phyloP scores from a whole-genome alignment of 2,888 invertebrate species.

The Trachelus stipa region DNA sequence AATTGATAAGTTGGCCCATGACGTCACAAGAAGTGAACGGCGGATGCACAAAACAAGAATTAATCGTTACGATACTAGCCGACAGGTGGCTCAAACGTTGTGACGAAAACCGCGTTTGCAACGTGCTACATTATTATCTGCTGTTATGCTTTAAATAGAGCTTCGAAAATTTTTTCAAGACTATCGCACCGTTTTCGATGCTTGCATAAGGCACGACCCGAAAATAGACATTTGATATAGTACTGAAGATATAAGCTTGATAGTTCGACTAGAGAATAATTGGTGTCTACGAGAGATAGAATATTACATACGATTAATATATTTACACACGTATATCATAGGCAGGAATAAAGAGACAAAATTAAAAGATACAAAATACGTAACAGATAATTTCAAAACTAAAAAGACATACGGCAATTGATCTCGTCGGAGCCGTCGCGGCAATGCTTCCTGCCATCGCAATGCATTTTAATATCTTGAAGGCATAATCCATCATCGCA shows the following conservation, averaged over 20 bases:
- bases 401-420: conserved; percentile 67
- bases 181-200: not conserved
- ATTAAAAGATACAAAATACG: conserved; percentile 28
- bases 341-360: conserved; percentile 16
- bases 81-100: not conserved
- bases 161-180: not conserved
- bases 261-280: not conserved
- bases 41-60: not conserved
- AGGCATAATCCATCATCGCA: conserved; percentile 72
- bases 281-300: not conserved
- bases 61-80: not conserved
- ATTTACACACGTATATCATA: not conserved
- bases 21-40: not conserved
- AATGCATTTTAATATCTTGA: conserved; percentile 68
- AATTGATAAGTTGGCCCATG: not conserved
- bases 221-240: not conserved
- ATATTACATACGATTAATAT: not conserved
- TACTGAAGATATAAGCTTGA: not conserved
- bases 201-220: not conserved
- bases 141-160: not conserved
- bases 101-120: not conserved
- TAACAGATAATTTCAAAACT: conserved; percentile 25
- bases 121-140: not conserved
- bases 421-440: conserved; percentile 72
- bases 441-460: conserved; percentile 74